Conservation (phyloP, 2,113 vertebrate species). For the Melanocharis versteri region DNA sequence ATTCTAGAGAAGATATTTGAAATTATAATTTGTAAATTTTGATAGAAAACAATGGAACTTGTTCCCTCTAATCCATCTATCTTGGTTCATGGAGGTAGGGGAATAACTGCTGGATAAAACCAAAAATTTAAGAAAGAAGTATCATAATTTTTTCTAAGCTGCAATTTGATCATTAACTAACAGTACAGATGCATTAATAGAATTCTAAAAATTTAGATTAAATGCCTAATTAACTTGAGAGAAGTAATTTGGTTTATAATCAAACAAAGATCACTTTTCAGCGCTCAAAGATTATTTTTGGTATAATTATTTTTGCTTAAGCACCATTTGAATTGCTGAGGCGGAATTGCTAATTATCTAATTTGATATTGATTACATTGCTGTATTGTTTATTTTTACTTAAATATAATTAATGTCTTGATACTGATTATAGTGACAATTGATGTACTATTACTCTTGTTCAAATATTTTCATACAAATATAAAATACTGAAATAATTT, state of each 20-base stretch:
- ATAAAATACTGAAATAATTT: neutral
- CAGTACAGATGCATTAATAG: neutral
- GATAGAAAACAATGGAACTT: neutral
- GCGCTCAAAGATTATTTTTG: neutral
- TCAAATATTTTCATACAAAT: neutral
- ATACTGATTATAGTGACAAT: neutral
- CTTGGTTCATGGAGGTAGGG: neutral
- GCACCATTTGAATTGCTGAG: neutral
- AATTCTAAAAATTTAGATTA: neutral
- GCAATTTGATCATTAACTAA: neutral
- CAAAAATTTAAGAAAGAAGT: neutral
- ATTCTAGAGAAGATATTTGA: neutral
- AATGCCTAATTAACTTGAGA: neutral
- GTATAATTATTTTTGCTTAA: neutral
- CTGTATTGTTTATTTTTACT: neutral
- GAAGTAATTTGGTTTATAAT: neutral
- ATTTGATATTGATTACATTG: neutral
- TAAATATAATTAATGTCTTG: neutral
- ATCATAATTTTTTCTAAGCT: neutral
- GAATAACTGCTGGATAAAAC: neutral
- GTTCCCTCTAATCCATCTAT: neutral
- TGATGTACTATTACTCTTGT: neutral
- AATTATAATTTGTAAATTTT: neutral
- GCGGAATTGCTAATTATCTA: neutral
- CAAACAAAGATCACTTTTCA: neutral